Conservation (phyloP, 2,113 vertebrate genomes). For the zebrafish (Danio rerio) region DNA sequence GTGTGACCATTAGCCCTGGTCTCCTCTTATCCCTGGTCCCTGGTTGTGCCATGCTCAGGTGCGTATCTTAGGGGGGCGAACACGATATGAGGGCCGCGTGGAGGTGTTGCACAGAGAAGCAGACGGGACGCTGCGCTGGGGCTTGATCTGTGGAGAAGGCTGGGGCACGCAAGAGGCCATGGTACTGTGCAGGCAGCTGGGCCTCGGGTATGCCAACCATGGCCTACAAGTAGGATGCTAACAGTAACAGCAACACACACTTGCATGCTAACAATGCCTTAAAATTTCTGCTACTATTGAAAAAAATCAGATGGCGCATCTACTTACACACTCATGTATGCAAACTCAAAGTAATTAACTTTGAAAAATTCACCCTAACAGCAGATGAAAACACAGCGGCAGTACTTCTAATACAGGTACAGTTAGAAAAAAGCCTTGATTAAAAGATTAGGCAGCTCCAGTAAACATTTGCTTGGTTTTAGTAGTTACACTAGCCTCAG, state of each 20-base stretch:
- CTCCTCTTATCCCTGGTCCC: conserved; percentile 32
- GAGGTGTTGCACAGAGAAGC: conserved; percentile 80
- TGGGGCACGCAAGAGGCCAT: conserved; percentile 90
- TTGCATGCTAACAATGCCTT: conserved; percentile 22
- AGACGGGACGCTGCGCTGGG: conserved; percentile 83
- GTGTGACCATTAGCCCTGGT: not conserved
- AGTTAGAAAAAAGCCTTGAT: not conserved
- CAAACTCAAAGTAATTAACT: conserved; percentile 1
- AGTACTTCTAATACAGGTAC: conserved; percentile 15
- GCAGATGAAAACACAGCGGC: not conserved
- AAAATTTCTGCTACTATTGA: too few species aligned
- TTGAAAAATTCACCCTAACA: not conserved
- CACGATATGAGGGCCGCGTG: conserved; percentile 89
- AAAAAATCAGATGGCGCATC: not conserved
- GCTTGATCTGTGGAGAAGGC: conserved; percentile 91
- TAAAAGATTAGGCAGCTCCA: conserved; percentile 5
- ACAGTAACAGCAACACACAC: conserved; percentile 21
- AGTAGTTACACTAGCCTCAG: not conserved
- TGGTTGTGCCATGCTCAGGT: conserved; percentile 80
- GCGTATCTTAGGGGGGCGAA: conserved; percentile 89
- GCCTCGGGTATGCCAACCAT: conserved; percentile 92
- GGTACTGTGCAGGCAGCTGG: conserved; percentile 93
- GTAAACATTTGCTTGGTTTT: not conserved
- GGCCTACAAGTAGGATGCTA: conserved; percentile 88
- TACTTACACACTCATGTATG: not conserved